phyloP scores from a whole-genome alignment of 2,888 invertebrate species.

The Lordiphosa fenestrarum region DNA sequence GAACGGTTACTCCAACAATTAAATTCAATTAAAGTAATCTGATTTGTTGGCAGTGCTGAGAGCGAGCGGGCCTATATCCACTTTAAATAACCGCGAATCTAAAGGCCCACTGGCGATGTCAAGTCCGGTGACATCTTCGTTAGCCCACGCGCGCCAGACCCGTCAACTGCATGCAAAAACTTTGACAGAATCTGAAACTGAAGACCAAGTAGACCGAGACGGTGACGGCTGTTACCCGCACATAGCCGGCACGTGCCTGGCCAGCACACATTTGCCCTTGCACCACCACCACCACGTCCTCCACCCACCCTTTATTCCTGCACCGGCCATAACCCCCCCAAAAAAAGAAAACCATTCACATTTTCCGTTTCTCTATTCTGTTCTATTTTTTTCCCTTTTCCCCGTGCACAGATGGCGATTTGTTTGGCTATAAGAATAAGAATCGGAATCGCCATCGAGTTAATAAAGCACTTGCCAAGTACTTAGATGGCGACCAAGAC shows the following conservation, averaged over 20 bases:
- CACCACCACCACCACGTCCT: conserved; percentile 2
- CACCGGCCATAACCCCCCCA: conserved; percentile 3
- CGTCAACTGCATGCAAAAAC: conserved; percentile 41
- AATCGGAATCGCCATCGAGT: conserved; percentile 76
- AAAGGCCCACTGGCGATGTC: no score
- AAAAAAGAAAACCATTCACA: conserved; percentile 21
- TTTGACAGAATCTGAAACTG: conserved; percentile 12
- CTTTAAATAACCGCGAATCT: neutral
- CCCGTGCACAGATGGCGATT: conserved; percentile 59
- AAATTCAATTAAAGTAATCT: no score
- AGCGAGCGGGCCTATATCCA: rapidly evolving
- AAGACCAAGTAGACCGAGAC: neutral
- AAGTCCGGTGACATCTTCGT: no score
- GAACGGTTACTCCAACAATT: no score
- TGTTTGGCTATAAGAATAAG: conserved; percentile 67
- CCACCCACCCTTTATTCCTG: neutral
- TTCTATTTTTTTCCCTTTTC: conserved; percentile 16
- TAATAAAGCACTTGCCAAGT: conserved; percentile 78
- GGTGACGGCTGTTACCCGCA: conserved; percentile 7
- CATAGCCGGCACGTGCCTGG: conserved; percentile 29
- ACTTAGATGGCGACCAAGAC: conserved; percentile 77
- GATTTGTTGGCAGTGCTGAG: no score
- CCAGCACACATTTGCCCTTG: conserved; percentile 9
- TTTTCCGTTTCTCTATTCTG: conserved; percentile 11
- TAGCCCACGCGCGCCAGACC: conserved; percentile 9